A percentile compares a stretch with the other conserved stretches of the same genome.
Evolutionary conservation across 2,797 vertebrate species (phyloP).

Genomic region (Moxostoma hubbsi): DNA sequence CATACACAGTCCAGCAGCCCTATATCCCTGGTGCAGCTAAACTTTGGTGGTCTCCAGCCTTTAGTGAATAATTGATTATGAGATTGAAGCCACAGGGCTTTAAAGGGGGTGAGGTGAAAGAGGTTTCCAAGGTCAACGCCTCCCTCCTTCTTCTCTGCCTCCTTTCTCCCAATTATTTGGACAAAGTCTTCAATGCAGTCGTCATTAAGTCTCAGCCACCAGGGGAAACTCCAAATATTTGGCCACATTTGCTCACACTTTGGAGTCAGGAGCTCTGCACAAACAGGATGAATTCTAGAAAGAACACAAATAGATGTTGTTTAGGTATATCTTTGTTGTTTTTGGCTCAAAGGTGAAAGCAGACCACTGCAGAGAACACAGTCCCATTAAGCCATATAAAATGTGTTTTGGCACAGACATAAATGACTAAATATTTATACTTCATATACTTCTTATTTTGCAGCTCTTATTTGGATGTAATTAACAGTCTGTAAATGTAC

Average conservation of each 20-base stretch:
- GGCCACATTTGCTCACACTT: slow-evolving; percentile 66
- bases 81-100: slow-evolving; percentile 66
- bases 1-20: slow-evolving; percentile 59
- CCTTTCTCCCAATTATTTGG: slow-evolving; percentile 44
- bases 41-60: slow-evolving; percentile 82
- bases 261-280: slow-evolving; percentile 61
- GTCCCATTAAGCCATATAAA: background rate
- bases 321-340: slow-evolving; percentile 51
- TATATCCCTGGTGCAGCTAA: slow-evolving; percentile 71
- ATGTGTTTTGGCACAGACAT: background rate
- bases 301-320: slow-evolving; percentile 29
- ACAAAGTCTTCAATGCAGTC: slow-evolving; percentile 41
- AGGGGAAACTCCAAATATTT: slow-evolving; percentile 75
- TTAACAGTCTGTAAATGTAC: background rate
- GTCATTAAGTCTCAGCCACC: slow-evolving; percentile 77
- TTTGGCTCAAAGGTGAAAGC: slow-evolving; percentile 25
- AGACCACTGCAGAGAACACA: slow-evolving; percentile 1
- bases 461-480: slow-evolving; percentile 15
- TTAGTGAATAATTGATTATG: slow-evolving; percentile 82
- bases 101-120: slow-evolving; percentile 43
- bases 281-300: slow-evolving; percentile 69
- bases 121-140: slow-evolving; percentile 78
- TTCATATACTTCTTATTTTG: slow-evolving; percentile 17
- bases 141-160: slow-evolving; percentile 58
- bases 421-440: background rate